phyloP scores from a whole-genome alignment of 1,140 invertebrate species.

The Bombus polaris region DNA sequence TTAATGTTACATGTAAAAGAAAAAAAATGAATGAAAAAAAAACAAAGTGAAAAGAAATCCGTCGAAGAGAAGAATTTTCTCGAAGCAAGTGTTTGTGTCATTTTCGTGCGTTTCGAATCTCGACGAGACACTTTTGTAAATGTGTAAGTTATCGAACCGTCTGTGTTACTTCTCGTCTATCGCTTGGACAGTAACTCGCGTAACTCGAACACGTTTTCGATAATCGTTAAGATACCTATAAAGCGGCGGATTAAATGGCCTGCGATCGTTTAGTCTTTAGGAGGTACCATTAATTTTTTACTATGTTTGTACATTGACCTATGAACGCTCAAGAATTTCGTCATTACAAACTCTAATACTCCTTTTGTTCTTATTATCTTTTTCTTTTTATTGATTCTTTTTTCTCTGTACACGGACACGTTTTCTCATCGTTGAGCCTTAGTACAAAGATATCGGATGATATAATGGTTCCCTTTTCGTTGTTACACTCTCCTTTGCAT shows the following conservation, averaged over 20 bases:
- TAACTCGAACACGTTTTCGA: conserved; percentile 2
- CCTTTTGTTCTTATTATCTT: conserved; percentile 34
- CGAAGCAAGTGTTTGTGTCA: conserved; percentile 3
- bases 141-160: conserved; percentile 2
- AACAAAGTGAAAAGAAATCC: background rate
- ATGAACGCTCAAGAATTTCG: conserved; percentile 37
- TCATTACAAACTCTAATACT: conserved; percentile 25
- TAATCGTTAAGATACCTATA: conserved; percentile 24
- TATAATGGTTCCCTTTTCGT: background rate
- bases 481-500: background rate
- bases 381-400: background rate
- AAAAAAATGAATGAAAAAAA: background rate
- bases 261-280: conserved; percentile 37
- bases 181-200: background rate
- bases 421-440: background rate
- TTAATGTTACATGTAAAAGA: conserved; percentile 12
- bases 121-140: conserved; percentile 14
- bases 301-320: conserved; percentile 40
- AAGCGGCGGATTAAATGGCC: conserved; percentile 11
- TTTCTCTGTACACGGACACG: background rate
- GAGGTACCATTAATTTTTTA: conserved; percentile 40
- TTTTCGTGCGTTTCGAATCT: conserved; percentile 8
- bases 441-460: background rate
- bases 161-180: conserved; percentile 7
- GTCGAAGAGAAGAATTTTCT: conserved; percentile 8